These are phyloP conservation scores for Bombylius discolor DNA, from an alignment of 2,888 invertebrate species.

Conservation along the genomic window DNA sequence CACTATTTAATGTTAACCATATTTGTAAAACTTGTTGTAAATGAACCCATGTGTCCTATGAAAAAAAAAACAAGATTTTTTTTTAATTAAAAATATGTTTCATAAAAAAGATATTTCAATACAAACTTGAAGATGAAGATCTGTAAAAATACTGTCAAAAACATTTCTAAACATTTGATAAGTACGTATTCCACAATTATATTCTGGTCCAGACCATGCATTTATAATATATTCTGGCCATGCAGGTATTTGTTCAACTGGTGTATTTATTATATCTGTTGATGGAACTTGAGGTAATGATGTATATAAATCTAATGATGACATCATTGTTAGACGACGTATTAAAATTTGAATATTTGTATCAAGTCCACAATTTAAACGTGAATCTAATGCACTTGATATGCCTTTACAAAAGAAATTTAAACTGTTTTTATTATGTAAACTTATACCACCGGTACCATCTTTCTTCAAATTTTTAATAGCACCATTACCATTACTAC, in stretches of 20 bases:
- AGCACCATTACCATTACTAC: no score
- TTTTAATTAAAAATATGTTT: constrained; percentile 3
- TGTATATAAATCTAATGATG: constrained; percentile 37
- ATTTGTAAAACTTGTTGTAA: constrained; percentile 73
- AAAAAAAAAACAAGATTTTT: neutral
- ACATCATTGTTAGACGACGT: constrained; percentile 54
- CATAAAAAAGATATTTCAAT: neutral
- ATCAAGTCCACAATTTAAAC: constrained; percentile 69
- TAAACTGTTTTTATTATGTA: constrained; percentile 32
- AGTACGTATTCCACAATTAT: constrained; percentile 36
- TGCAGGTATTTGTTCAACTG: constrained; percentile 27
- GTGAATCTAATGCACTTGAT: constrained; percentile 59
- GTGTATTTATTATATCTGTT: constrained; percentile 28
- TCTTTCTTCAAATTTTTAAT: constrained; percentile 27
- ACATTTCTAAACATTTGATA: constrained; percentile 53
- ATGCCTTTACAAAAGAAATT: constrained; percentile 39
- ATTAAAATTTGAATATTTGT: constrained; percentile 62
- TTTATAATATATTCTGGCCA: constrained; percentile 37
- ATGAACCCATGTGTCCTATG: constrained; percentile 55
- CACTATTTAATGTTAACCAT: constrained; percentile 74
- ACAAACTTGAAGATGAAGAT: constrained; percentile 42
- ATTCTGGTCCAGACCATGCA: constrained; percentile 42
- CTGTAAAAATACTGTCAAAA: constrained; percentile 56
- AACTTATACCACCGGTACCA: constrained; percentile 41
- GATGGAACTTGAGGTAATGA: constrained; percentile 32